Base-by-base conservation (phyloP, 2,113 vertebrate species). In the Pavo muticus region DNA sequence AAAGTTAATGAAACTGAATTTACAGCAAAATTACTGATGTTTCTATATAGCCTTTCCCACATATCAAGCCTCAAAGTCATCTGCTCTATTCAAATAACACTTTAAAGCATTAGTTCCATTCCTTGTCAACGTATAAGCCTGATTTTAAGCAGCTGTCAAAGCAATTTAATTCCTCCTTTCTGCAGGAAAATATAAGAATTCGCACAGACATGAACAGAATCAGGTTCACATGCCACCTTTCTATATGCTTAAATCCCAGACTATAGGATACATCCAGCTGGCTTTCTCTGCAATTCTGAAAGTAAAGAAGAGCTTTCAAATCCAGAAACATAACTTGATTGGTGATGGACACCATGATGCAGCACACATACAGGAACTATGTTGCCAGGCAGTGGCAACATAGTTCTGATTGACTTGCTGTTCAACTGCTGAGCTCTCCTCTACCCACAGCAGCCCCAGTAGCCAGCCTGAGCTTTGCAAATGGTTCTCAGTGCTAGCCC, bases 371-470 rank as follows among this genome's bases (percentile, higher is more conserved):
- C 16, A 83, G 69, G 5, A 29, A 48, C 50, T 27, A 29, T 4
- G 23, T 35, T 35, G 35, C 45, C 45, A 44, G 54, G 9, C 23
- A 63, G 24, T 13, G 56, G 42, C 35, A 69, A 32, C 60, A 30
- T 47, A 30, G 13, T 90, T 40, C 19, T 64, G 15, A 54, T 27
- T 0, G 0, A 21, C 30, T 76, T 25, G 19, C 30, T 0, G 32
- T 12, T 44, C n/a, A 61, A 27, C 27, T 0, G 1, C 40, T 52
- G 29, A 85, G 27, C 40, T 73, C 19, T 73, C 14, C 35, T 12
- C 5, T 6, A 8, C 20, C 32, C 39, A 23, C 15, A 40, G 39
- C 5, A 42, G 75, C 8, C 37, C 64, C 30, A 42, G 45, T 0
- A 83, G 23, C 20, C 25, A 90, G 37, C 25, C 29, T 56, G n/a